A percentile compares a stretch with the other conserved stretches of the same genome.
Conservation (phyloP, 1,140 invertebrate species). For the Drosophila micromelanica region DNA sequence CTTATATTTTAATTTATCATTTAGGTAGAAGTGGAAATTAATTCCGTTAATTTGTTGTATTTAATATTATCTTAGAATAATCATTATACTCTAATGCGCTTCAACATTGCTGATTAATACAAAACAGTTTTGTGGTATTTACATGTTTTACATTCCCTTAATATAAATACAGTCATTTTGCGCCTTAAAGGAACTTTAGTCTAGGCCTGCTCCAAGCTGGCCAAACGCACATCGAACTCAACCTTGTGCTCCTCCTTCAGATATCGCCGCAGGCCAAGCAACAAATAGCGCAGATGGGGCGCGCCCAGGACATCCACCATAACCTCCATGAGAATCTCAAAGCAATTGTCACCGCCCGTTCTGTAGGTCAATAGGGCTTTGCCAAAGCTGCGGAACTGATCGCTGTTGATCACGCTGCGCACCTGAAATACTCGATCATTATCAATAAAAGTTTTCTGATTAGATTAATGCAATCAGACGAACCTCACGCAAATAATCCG, state of each 20-base stretch:
- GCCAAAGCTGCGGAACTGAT: constrained; percentile 87
- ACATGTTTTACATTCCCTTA: too few relatives aligned
- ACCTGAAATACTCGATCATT: constrained; percentile 40
- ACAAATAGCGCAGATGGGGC: constrained; percentile 86
- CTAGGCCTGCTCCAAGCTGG: constrained; percentile 22
- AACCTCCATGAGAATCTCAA: constrained; percentile 85
- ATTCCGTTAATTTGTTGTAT: too few relatives aligned
- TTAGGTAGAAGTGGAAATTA: too few relatives aligned
- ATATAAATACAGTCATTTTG: neutral
- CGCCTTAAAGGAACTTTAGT: too few relatives aligned
- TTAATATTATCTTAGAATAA: too few relatives aligned
- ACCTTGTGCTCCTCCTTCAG: constrained; percentile 86
- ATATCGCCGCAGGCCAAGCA: constrained; percentile 87
- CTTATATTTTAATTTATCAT: too few relatives aligned
- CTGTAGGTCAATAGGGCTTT: constrained; percentile 87
- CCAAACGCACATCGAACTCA: constrained; percentile 83
- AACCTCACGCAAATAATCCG: constrained; percentile 75
- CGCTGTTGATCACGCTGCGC: constrained; percentile 81
- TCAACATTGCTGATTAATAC: too few relatives aligned
- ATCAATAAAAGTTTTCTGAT: neutral
- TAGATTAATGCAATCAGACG: neutral
- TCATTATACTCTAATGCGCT: too few relatives aligned
- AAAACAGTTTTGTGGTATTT: too few relatives aligned
- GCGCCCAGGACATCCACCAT: constrained; percentile 85
- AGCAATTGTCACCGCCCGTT: constrained; percentile 85